Conservation (phyloP, 2,797 vertebrate species). For the Mus spretus region DNA sequence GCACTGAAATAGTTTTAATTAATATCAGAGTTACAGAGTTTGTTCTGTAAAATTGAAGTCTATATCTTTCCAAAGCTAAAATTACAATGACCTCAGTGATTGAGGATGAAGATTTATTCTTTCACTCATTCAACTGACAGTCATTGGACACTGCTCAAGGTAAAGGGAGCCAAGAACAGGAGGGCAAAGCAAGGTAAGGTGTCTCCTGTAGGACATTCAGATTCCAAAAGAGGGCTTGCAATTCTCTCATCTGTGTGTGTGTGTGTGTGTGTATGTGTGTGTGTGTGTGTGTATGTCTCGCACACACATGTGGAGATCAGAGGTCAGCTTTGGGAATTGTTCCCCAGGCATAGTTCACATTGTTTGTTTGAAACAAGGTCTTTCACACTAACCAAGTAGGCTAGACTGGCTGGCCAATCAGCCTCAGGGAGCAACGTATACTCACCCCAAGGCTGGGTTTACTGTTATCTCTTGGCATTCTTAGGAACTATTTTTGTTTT, state of each 20-base stretch:
- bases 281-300: neutral
- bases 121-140: neutral
- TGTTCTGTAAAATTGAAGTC: neutral
- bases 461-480: neutral
- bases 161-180: too few species aligned
- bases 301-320: neutral
- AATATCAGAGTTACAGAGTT: neutral
- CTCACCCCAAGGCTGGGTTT: neutral
- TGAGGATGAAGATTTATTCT: neutral
- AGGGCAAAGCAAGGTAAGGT: neutral
- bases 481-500: neutral
- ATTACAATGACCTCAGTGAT: neutral
- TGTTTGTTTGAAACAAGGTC: too few species aligned
- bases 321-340: neutral
- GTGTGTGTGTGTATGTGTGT: neutral
- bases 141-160: neutral
- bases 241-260: neutral
- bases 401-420: neutral
- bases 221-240: neutral
- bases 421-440: neutral
- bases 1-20: neutral
- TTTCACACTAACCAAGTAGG: neutral
- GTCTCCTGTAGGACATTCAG: neutral
- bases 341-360: neutral
- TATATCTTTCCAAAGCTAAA: neutral